These are phyloP conservation scores for Athalia circularis DNA, from an alignment of 2,888 invertebrate species.

Conservation along the genomic window DNA sequence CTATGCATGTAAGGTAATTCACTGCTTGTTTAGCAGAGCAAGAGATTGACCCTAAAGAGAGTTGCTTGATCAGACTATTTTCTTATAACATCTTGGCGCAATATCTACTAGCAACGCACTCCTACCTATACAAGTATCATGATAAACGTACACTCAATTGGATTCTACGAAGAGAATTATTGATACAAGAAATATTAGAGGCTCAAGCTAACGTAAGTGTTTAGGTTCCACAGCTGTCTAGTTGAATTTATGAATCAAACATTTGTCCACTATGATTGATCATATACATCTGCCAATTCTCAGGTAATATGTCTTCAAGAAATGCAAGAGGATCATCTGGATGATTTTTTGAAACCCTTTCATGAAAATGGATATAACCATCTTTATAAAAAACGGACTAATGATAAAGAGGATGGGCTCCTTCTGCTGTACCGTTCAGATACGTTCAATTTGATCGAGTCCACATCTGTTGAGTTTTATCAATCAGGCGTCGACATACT, in stretches of 20 bases:
- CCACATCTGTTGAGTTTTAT: constrained; percentile 83
- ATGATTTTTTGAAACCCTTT: constrained; percentile 78
- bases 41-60: constrained; percentile 66
- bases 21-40: constrained; percentile 56
- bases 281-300: constrained; percentile 66
- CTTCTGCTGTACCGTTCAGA: constrained; percentile 87
- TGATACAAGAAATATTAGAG: constrained; percentile 78
- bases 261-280: constrained; percentile 39
- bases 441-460: constrained; percentile 81
- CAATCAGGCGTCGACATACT: constrained; percentile 80
- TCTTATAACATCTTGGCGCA: constrained; percentile 95
- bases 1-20: constrained; percentile 14
- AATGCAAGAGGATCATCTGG: constrained; percentile 86
- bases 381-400: constrained; percentile 90
- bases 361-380: constrained; percentile 81
- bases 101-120: constrained; percentile 84
- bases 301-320: constrained; percentile 94
- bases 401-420: constrained; percentile 89
- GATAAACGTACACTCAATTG: constrained; percentile 80
- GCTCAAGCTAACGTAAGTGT: constrained; percentile 79
- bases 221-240: background rate
- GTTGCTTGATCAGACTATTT: constrained; percentile 81
- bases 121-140: constrained; percentile 83
- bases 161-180: constrained; percentile 79
- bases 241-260: constrained; percentile 18